Percentiles rank a stretch among this genome's conserved stretches.
Conservation (phyloP, 2,113 vertebrate species). For the Ivindomyrus marchei region DNA sequence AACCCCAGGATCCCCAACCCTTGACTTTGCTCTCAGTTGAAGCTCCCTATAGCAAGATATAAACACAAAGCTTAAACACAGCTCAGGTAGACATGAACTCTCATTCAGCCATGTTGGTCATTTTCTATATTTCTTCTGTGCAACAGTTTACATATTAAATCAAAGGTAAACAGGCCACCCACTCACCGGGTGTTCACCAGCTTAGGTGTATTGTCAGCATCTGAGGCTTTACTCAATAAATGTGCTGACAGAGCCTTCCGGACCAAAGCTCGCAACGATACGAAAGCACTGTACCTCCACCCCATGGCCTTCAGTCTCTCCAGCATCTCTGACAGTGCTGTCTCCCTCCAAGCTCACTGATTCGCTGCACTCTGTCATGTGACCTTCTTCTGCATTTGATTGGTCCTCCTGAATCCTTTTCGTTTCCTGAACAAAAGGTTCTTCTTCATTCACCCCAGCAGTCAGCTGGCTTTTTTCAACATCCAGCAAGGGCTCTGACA, state of each 20-base stretch:
- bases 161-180: neutral
- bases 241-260: neutral
- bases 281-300: conserved; percentile 36
- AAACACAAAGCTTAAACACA: neutral
- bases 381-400: conserved; percentile 30
- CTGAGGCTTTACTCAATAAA: neutral
- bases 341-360: conserved; percentile 59
- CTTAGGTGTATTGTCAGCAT: neutral
- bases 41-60: conserved; percentile 38
- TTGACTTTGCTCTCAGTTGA: conserved; percentile 43
- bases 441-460: conserved; percentile 8
- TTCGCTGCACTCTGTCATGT: conserved; percentile 53
- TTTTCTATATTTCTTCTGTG: neutral
- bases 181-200: neutral
- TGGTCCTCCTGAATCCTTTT: conserved; percentile 15
- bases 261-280: neutral
- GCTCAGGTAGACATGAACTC: neutral
- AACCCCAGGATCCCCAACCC: conserved; percentile 75
- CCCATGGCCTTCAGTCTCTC: conserved; percentile 31
- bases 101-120: neutral
- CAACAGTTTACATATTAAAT: neutral
- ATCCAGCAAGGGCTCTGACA: conserved; percentile 21
- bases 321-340: conserved; percentile 19
- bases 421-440: neutral
- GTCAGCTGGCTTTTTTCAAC: conserved; percentile 18